Conservation (phyloP, 2,113 vertebrate species). For the Alethe diademata region DNA sequence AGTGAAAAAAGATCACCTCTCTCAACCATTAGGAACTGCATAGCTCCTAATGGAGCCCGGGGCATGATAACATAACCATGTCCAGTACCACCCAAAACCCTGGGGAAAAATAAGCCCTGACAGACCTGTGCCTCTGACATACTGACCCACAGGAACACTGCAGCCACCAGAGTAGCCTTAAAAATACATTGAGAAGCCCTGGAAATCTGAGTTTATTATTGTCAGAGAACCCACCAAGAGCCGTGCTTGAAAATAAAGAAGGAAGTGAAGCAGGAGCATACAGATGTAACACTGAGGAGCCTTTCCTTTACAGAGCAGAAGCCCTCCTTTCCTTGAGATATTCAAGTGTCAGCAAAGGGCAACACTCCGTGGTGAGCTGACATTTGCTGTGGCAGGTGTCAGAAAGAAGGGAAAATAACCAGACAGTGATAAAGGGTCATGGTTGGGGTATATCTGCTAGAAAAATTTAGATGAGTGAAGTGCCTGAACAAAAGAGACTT, state of each 20-base stretch:
- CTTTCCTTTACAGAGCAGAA: background rate
- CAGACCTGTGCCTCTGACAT: background rate
- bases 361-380: background rate
- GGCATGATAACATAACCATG: background rate
- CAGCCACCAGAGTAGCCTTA: background rate
- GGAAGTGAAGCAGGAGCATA: background rate
- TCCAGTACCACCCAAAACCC: background rate
- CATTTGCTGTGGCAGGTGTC: background rate
- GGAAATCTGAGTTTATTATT: background rate
- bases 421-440: background rate
- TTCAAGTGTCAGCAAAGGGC: background rate
- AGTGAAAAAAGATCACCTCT: background rate
- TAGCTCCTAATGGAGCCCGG: background rate
- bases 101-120: background rate
- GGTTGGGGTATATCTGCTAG: background rate
- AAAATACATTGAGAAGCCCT: background rate
- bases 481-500: background rate
- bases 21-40: background rate
- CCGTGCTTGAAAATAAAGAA: background rate
- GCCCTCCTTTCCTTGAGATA: background rate
- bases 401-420: background rate
- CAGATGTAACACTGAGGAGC: background rate
- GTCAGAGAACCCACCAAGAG: background rate
- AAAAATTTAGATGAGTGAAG: background rate
- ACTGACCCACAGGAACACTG: background rate